Evolutionary conservation across 2,797 vertebrate genomes (phyloP).

Genomic region (Sebastes steindachneri): DNA sequence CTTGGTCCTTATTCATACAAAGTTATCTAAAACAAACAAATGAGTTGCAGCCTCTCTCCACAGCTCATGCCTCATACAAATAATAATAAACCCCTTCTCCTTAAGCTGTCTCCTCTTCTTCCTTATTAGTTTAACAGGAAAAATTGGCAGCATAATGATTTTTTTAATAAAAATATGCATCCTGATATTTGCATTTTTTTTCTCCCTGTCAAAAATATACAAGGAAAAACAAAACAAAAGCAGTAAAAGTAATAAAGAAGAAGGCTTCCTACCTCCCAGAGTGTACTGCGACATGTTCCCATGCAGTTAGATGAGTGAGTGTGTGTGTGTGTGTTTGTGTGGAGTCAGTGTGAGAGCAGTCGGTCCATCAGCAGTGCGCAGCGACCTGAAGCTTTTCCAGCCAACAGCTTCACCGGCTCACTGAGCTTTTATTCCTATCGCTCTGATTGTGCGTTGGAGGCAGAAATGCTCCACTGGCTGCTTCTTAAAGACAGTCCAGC

Average conservation of each 20-base stretch:
- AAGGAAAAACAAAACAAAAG: not conserved
- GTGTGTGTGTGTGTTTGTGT: not conserved
- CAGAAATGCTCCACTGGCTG: constrained; percentile 1
- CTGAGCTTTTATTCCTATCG: constrained; percentile 13
- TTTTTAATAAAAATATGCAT: not conserved
- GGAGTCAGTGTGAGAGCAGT: constrained; percentile 29
- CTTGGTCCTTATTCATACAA: not conserved
- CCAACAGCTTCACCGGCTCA: constrained; percentile 48
- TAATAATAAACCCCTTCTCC: not conserved
- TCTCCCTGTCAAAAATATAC: not conserved
- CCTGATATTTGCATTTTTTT: not conserved
- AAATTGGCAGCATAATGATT: not conserved
- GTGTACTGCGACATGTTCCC: constrained; percentile 70
- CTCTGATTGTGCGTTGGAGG: constrained; percentile 6
- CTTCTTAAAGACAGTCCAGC: not conserved
- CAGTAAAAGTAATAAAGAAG: not conserved
- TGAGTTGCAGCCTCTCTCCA: not conserved
- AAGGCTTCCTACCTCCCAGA: constrained; percentile 70
- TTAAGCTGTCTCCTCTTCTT: not conserved
- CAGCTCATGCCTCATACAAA: not conserved
- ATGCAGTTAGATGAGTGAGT: not conserved
- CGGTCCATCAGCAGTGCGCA: constrained; percentile 29
- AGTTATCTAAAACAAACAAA: constrained; percentile 17
- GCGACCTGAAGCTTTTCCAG: constrained; percentile 43
- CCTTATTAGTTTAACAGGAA: not conserved